Evolutionary conservation across 2,113 vertebrate species (phyloP).

Genomic region (Scortum barcoo): DNA sequence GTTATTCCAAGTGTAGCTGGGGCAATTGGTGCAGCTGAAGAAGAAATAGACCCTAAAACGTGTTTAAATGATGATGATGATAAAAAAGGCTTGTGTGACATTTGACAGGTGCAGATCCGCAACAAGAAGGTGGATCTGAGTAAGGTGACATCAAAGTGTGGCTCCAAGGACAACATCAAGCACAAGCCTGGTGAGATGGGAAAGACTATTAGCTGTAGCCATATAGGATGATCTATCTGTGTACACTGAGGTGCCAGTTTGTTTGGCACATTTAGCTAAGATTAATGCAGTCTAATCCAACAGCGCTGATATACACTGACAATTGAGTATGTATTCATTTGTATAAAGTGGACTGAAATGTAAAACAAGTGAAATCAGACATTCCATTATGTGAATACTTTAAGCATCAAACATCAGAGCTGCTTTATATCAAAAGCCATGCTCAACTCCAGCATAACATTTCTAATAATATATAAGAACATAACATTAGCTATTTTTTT

Average conservation of each 20-base stretch:
- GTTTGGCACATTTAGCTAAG: background rate
- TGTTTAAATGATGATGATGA: background rate
- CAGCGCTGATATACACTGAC: background rate
- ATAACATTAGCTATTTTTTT: background rate
- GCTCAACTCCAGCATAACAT: background rate
- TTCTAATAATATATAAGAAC: background rate
- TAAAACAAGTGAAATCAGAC: too few species aligned
- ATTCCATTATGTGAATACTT: background rate
- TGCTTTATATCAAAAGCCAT: too few species aligned
- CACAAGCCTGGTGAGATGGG: conserved; percentile 91
- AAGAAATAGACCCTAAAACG: background rate
- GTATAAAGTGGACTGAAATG: too few species aligned
- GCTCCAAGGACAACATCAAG: conserved; percentile 94
- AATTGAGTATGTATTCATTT: background rate
- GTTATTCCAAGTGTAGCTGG: background rate
- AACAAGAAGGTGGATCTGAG: conserved; percentile 96
- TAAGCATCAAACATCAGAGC: too few species aligned
- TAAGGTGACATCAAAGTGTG: conserved; percentile 95
- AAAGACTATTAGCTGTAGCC: background rate
- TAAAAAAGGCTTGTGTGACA: conserved; percentile 28
- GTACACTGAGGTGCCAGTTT: background rate
- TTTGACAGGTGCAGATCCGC: conserved; percentile 92
- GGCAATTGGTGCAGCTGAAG: background rate
- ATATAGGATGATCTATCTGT: background rate
- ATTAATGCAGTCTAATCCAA: background rate